Evolutionary conservation across 2,113 vertebrate species (phyloP).

Genomic region (Psittacus erithacus): DNA sequence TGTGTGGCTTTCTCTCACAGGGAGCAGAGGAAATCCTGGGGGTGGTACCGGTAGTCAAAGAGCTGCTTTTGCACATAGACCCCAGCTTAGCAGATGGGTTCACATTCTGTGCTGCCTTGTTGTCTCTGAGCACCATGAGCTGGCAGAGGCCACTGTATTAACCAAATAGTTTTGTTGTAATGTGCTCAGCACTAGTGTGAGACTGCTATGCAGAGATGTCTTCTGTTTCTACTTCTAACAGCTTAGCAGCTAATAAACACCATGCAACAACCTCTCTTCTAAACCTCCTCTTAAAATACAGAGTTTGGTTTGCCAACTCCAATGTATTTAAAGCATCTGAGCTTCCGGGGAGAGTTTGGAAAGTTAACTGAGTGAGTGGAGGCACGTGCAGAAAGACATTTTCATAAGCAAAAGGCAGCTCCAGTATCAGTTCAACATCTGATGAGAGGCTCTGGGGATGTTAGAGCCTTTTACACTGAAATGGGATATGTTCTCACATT

Average conservation of each 20-base stretch:
- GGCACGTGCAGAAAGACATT: slow-evolving; percentile 54
- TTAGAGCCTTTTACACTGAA: slow-evolving; percentile 40
- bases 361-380: slow-evolving; percentile 66
- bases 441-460: slow-evolving; percentile 33
- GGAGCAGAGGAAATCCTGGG: not conserved
- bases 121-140: slow-evolving; percentile 41
- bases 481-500: slow-evolving; percentile 38
- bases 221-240: slow-evolving; percentile 77
- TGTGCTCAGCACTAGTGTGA: slow-evolving; percentile 50
- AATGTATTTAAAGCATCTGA: slow-evolving; percentile 78
- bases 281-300: slow-evolving; percentile 78
- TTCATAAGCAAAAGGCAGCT: slow-evolving; percentile 64
- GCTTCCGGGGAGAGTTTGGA: slow-evolving; percentile 75
- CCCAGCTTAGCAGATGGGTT: not conserved
- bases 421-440: slow-evolving; percentile 28
- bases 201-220: slow-evolving; percentile 67
- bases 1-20: not conserved
- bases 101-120: slow-evolving; percentile 43
- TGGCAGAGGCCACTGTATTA: slow-evolving; percentile 57
- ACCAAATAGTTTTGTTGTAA: slow-evolving; percentile 68
- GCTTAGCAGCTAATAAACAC: slow-evolving; percentile 85
- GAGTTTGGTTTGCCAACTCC: slow-evolving; percentile 74
- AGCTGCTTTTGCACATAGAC: not conserved
- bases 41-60: not conserved
- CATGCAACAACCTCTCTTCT: slow-evolving; percentile 67